Evolutionary conservation across 2,888 invertebrate species (phyloP).

Genomic region (Tiliacea citrago): DNA sequence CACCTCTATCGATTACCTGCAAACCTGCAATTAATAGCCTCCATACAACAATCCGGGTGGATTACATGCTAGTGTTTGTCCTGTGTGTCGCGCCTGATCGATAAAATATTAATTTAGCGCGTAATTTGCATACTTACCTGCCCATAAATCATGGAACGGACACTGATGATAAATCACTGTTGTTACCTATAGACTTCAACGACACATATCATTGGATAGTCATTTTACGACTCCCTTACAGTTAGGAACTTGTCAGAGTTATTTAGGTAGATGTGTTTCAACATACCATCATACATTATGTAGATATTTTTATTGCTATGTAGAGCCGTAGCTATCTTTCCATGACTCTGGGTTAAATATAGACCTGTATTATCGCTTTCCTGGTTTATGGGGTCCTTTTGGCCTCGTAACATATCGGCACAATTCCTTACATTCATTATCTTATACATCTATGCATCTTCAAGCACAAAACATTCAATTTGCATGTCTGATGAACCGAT

Average conservation of each 20-base stretch:
- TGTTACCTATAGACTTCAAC: slow-evolving; percentile 15
- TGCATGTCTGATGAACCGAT: background rate
- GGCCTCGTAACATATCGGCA: background rate
- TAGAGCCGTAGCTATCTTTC: background rate
- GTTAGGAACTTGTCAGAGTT: slow-evolving; percentile 17
- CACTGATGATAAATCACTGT: slow-evolving; percentile 42
- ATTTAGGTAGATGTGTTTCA: slow-evolving; percentile 13
- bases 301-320: background rate
- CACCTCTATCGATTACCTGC: slow-evolving; percentile 86
- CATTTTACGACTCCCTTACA: slow-evolving; percentile 8
- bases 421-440: background rate
- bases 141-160: slow-evolving; percentile 51
- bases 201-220: slow-evolving; percentile 23
- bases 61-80: slow-evolving; percentile 85
- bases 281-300: background rate
- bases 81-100: slow-evolving; percentile 74
- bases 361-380: background rate
- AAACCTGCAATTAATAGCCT: slow-evolving; percentile 90
- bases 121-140: slow-evolving; percentile 67
- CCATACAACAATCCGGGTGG: slow-evolving; percentile 86
- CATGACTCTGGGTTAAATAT: background rate
- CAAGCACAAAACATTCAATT: background rate
- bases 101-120: slow-evolving; percentile 74
- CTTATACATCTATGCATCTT: background rate
- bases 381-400: background rate